Conservation (phyloP, 2,797 vertebrate genomes). For the Triplophysa bombifrons region DNA sequence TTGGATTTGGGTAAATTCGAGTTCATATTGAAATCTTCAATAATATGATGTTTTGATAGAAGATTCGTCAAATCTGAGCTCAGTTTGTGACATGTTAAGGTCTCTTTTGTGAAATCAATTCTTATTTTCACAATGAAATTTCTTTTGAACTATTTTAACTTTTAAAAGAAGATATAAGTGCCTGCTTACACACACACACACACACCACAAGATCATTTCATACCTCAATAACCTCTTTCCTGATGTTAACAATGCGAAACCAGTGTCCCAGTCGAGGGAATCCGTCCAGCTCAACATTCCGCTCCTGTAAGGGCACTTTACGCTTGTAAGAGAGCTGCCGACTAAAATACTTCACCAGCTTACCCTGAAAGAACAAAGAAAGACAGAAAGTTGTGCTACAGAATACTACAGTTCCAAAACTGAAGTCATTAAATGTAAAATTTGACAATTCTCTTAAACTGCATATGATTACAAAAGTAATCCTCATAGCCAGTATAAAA, state of each 20-base stretch:
- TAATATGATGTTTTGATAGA: too few species aligned
- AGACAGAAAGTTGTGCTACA: background rate
- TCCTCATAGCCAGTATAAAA: background rate
- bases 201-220: background rate
- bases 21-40: too few species aligned
- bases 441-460: too few species aligned
- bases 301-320: conserved; percentile 93
- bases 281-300: conserved; percentile 88
- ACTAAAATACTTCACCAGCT: conserved; percentile 98
- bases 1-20: too few species aligned
- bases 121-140: too few species aligned
- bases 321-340: conserved; percentile 96
- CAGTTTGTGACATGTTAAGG: too few species aligned
- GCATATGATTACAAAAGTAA: too few species aligned
- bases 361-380: conserved; percentile 79
- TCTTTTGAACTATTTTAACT: too few species aligned
- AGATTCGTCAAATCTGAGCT: too few species aligned
- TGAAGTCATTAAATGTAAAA: too few species aligned
- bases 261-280: conserved; percentile 94
- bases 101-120: too few species aligned
- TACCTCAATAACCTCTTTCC: conserved; percentile 96
- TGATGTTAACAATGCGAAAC: conserved; percentile 94
- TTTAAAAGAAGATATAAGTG: background rate
- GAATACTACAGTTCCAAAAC: too few species aligned
- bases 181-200: background rate